Base-by-base conservation (phyloP, 1,140 invertebrate genomes). In the Hirudo medicinalis region DNA sequence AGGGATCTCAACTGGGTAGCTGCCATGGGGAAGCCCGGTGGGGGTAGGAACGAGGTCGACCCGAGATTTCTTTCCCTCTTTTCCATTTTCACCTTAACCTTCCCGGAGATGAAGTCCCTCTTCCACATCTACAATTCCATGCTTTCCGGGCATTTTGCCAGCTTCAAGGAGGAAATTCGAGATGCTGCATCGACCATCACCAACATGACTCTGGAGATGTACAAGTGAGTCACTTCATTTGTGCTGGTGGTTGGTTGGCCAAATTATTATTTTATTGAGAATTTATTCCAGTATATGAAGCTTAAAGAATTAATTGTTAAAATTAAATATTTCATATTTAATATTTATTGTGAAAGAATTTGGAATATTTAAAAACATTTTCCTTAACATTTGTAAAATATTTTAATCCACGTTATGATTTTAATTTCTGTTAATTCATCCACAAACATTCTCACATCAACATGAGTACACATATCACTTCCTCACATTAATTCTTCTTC, bases 31-130 rank as follows among this genome's bases (percentile, higher is more conserved):
- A 78, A 91, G 88, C 86, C 89, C 68, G 90, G 90, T 15, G 90
- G 91, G 29, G 91, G 91, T 13, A 85, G 91, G 75, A 93, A 93
- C 78, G 89, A 90, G 75, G 89, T 93, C 13, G 91, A 94, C 82
- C 89, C 90, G 0, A 85, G 92, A 74, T 94, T 94, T 77, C 86
- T 93, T 72, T 92, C 91, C 0, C 87, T 91, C 84, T 94, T 94
- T 82, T 87, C 88, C 0, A 86, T 90, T 0, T 91, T 89, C 81
- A 93, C 92, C 81, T 87, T 94, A 74, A 87, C 87, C 9, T 89
- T 91, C 78, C 91, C 91, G 0, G 85, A 87, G 15, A 87, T 90
- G 22, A 79, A 81, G 53, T 81, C 83, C 8, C 75, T 84, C 25
- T 82, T 79, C 74, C 75, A 76, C 53, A 84, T 84, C 67, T 84